phyloP scores from a whole-genome alignment of 2,113 vertebrate species.

The Oceanites oceanicus region DNA sequence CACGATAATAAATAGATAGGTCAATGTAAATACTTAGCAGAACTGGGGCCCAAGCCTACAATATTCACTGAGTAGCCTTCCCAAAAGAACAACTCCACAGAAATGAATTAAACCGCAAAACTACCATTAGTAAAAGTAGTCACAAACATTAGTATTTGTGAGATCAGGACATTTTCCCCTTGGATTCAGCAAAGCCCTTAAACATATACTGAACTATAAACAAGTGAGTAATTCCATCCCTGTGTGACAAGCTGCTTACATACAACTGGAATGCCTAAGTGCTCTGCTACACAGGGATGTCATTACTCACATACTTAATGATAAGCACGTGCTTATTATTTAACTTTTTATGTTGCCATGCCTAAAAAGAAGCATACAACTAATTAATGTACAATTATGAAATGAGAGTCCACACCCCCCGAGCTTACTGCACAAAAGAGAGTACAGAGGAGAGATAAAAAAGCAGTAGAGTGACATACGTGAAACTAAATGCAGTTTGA shows the following conservation, averaged over 20 bases:
- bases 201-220: not conserved
- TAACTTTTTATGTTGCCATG: not conserved
- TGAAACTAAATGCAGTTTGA: not conserved
- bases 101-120: not conserved
- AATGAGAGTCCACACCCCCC: not conserved
- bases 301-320: not conserved
- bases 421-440: not conserved
- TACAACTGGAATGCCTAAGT: not conserved
- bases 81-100: not conserved
- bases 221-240: slow-evolving; percentile 14
- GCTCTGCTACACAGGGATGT: not conserved
- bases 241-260: not conserved
- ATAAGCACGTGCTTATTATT: not conserved
- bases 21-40: not conserved
- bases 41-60: not conserved
- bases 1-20: not conserved
- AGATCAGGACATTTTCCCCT: not conserved
- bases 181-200: not conserved
- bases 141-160: not conserved
- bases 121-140: not conserved
- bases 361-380: not conserved
- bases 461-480: not conserved
- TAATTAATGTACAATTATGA: not conserved
- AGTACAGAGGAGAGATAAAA: not conserved
- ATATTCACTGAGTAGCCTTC: not conserved